Percentiles rank a stretch among this genome's conserved stretches.
phyloP scores from a whole-genome alignment of 2,888 invertebrate genomes.

The Pachycephus smyrnensis region DNA sequence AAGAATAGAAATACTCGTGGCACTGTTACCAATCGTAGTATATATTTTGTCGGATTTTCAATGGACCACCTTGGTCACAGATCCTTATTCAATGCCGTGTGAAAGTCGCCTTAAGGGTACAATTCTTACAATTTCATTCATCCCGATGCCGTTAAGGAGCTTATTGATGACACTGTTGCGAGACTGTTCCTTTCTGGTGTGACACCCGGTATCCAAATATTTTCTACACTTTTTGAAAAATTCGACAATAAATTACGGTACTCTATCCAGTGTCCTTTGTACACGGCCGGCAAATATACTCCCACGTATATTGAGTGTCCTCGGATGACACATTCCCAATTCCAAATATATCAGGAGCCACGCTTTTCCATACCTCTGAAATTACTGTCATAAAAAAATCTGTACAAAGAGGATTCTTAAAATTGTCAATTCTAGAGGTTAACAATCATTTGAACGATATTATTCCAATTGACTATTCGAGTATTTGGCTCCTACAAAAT shows the following conservation, averaged over 20 bases:
- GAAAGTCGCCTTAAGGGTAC: neutral
- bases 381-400: neutral
- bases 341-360: neutral
- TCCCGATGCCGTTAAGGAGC: neutral
- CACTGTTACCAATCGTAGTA: neutral
- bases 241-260: neutral
- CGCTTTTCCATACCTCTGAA: neutral
- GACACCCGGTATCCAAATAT: constrained; percentile 6
- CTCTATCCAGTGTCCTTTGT: neutral
- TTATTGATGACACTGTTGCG: constrained; percentile 2
- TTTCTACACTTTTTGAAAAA: neutral
- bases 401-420: neutral
- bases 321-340: neutral
- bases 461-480: neutral
- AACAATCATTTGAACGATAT: neutral
- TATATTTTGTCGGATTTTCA: neutral
- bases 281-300: neutral
- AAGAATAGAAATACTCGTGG: neutral
- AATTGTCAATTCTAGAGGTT: neutral
- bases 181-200: neutral
- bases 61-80: neutral
- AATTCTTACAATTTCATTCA: constrained; percentile 1
- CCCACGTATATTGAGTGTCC: neutral
- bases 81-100: neutral
- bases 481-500: constrained; percentile 15